Conservation (phyloP, 1,140 invertebrate genomes). For the Drosophila lacertosa region DNA sequence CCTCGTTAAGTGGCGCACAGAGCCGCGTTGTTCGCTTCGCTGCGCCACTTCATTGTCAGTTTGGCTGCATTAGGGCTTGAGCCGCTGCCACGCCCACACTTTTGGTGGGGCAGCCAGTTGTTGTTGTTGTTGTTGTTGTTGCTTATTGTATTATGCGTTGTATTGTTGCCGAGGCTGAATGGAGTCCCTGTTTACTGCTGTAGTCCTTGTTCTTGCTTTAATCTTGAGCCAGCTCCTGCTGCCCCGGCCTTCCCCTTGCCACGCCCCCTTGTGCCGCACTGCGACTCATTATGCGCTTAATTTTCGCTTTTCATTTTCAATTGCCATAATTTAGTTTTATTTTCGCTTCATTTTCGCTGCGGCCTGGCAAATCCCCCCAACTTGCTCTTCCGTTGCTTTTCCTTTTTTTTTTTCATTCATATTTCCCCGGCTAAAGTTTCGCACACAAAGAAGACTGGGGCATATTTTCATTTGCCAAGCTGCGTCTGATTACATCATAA, state of each 20-base stretch:
- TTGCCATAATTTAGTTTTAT: conserved; percentile 84
- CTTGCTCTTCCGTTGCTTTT: too few species aligned
- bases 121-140: conserved; percentile 37
- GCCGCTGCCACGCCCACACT: conserved; percentile 31
- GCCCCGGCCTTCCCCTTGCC: not conserved
- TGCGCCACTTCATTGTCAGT: conserved; percentile 46
- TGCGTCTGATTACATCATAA: conserved; percentile 83
- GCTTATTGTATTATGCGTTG: conserved; percentile 69
- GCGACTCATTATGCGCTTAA: conserved; percentile 81
- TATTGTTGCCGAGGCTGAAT: conserved; percentile 49
- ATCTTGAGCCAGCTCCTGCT: conserved; percentile 36
- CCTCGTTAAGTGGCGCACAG: conserved; percentile 41
- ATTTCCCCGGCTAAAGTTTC: conserved; percentile 49
- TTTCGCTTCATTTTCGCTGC: conserved; percentile 71
- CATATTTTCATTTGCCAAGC: conserved; percentile 76
- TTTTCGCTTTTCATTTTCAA: conserved; percentile 84
- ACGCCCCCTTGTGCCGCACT: conserved; percentile 6
- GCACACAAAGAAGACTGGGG: conserved; percentile 38
- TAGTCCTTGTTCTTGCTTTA: conserved; percentile 63
- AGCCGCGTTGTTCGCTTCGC: conserved; percentile 1
- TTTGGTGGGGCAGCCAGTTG: conserved; percentile 48
- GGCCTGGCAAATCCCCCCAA: not conserved
- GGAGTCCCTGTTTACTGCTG: not conserved
- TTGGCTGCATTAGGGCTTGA: conserved; percentile 59
- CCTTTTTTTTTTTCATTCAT: not conserved